phyloP scores from a whole-genome alignment of 1,140 invertebrate genomes.

The Achatina immaculata region DNA sequence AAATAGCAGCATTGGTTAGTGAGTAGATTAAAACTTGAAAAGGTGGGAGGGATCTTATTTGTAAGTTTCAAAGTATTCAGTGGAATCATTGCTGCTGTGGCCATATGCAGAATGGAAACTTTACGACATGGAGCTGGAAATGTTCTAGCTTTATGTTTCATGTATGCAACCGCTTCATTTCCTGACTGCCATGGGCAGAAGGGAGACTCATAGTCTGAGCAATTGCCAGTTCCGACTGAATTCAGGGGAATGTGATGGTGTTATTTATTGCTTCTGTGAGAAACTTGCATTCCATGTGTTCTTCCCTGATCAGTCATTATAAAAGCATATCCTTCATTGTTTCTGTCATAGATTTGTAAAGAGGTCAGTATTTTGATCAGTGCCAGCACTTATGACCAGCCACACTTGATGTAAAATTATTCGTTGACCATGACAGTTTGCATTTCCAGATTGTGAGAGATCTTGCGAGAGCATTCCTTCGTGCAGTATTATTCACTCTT shows the following conservation, averaged over 20 bases:
- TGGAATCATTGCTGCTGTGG: too few relatives aligned
- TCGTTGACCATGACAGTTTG: constrained; percentile 19
- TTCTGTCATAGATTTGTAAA: too few relatives aligned
- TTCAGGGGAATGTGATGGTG: constrained; percentile 21
- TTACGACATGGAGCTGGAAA: too few relatives aligned
- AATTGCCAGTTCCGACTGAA: neutral
- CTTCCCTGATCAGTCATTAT: neutral
- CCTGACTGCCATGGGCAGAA: too few relatives aligned
- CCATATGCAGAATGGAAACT: too few relatives aligned
- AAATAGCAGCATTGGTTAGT: too few relatives aligned
- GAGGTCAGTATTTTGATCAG: constrained; percentile 23
- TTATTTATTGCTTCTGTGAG: constrained; percentile 7
- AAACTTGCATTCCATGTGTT: constrained; percentile 23
- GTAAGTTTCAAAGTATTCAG: too few relatives aligned
- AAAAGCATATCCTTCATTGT: neutral
- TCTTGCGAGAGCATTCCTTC: constrained; percentile 29
- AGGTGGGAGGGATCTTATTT: too few relatives aligned
- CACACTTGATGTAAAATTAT: neutral
- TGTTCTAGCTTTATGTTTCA: too few relatives aligned
- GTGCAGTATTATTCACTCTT: constrained; percentile 25
- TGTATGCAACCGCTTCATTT: too few relatives aligned
- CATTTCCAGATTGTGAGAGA: constrained; percentile 4
- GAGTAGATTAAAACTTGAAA: too few relatives aligned
- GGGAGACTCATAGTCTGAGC: too few relatives aligned
- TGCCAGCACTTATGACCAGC: neutral